A percentile compares a stretch with the other conserved stretches of the same genome.
These are phyloP conservation scores for Nomada ruficornis DNA, from an alignment of 2,888 invertebrate genomes.

Conservation along the genomic window DNA sequence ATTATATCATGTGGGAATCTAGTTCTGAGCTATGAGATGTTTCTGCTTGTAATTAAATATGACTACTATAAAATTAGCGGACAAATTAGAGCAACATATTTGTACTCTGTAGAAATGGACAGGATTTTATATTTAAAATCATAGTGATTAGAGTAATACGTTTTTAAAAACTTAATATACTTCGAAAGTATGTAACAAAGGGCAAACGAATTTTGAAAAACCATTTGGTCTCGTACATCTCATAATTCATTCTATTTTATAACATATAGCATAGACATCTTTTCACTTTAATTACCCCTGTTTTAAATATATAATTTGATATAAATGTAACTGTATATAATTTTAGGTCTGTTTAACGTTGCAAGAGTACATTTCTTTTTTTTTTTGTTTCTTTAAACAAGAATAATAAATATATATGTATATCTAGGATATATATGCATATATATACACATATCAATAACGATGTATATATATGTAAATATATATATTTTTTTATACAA, in stretches of 20 bases:
- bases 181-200: too few relatives aligned
- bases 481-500: constrained; percentile 52
- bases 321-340: constrained; percentile 60
- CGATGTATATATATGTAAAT: background rate
- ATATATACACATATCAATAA: constrained; percentile 39
- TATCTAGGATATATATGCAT: constrained; percentile 40
- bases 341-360: constrained; percentile 63
- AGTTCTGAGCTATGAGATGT: constrained; percentile 52
- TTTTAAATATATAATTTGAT: constrained; percentile 57
- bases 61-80: background rate
- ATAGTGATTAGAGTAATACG: background rate
- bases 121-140: constrained; percentile 7
- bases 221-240: constrained; percentile 38
- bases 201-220: background rate
- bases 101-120: background rate
- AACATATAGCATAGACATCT: constrained; percentile 53
- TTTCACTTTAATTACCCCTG: constrained; percentile 44
- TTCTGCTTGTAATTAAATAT: constrained; percentile 12
- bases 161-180: background rate
- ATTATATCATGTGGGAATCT: constrained; percentile 38
- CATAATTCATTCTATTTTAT: constrained; percentile 54
- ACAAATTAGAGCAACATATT: background rate
- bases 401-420: constrained; percentile 71
- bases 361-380: constrained; percentile 54
- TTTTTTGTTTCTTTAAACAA: constrained; percentile 65